Base-by-base conservation (phyloP, 2,797 vertebrate genomes). In the Merluccius polli region DNA sequence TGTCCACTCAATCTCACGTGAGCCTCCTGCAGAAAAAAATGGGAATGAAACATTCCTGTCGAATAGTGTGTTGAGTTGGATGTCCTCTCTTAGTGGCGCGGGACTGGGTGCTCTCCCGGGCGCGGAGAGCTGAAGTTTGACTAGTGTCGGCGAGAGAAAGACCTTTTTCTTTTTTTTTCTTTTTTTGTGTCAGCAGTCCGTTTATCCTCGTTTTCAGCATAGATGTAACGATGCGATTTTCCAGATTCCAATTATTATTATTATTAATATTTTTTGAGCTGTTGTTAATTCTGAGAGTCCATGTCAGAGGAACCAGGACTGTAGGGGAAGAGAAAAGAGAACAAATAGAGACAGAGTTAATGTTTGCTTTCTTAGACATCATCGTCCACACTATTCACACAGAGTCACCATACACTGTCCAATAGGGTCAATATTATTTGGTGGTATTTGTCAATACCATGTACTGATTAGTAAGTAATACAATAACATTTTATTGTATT, bases 281-380 rank as follows among this genome's bases (percentile, higher is more conserved):
- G 59, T 48, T 48, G 44, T 63, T 63, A 27, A 63, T 63, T 63
- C 59, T 10, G 59, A 63, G 59, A 63, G 59, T 63, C 59, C 59
- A 63, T 94, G 94, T 97, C 96, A 98, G 95, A 98, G 96, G 95
- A 98, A 98, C 96, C 96, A 98, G 94, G 96, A 98, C 96, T 98
- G 93, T 71, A 94, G 89, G 68, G 88, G 85, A 90, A 41, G 67
- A 69, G 59, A 63, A 35, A 63, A 63, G 59, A 63, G n/a, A 63
- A 63, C 59, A 63, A 59, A 65, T 65, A 2, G 36, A 35, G 32
- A 24, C 38, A 52, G 78, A 33, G 75, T 78, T 15, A 78, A 0
- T 1, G 24, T 27, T 24, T 59, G 59, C n/a, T 8, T 24, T 24
- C 21, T n/a, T 9, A 59, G 18, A 52, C 18, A 44, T 21, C 52